Base-by-base conservation (phyloP, 2,888 invertebrate genomes). In the Dendrolimus houi region DNA sequence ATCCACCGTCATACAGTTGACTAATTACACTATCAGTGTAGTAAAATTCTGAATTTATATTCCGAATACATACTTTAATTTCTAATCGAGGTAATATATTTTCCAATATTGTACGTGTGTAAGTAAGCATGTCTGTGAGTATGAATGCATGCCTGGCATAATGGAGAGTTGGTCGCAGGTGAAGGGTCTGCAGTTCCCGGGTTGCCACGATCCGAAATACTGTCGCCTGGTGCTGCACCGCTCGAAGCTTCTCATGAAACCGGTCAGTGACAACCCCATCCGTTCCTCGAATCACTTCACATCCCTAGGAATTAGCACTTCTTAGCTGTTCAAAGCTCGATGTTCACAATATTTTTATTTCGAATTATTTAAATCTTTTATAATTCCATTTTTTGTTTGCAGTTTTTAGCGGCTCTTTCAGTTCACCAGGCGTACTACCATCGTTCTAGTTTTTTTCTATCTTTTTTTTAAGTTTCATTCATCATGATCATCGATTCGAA, bases 221-320 rank as follows among this genome's bases (percentile, higher is more conserved):
- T 97, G 97, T 94, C 96, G 97, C 88, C 96, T 97, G 93, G 96
- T 98, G 91, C 94, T 98, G 92, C 98, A 98, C 92, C 95, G 98
- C 92, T 98, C 98, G 92, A 96, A 97, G 91, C 96, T 97, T 93
- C 96, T 98, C 92, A 94, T 98, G 92, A 95, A 95, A 93, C 96
- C 97, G 98, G 98, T 98, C 96, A 96, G 95, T 93, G 89, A 74
- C 77, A 75, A 70, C 74, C 77, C 76, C 72, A 70, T 66, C 76
- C 62, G 58, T 52, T 53, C 56, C 57, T 52, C 54, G 53, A 29
- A 53, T 55, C 55, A 53, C 53, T 13, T 58, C 54, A 55, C 42
- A 42, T 54, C 55, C 55, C 14, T 57, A 55, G 41, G 52, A 41
- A 53, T 53, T 54, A 41, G 58, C 58, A 58, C 62, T 58, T 56